Conservation (phyloP, 2,113 vertebrate species). For the Heterochromis multidens region DNA sequence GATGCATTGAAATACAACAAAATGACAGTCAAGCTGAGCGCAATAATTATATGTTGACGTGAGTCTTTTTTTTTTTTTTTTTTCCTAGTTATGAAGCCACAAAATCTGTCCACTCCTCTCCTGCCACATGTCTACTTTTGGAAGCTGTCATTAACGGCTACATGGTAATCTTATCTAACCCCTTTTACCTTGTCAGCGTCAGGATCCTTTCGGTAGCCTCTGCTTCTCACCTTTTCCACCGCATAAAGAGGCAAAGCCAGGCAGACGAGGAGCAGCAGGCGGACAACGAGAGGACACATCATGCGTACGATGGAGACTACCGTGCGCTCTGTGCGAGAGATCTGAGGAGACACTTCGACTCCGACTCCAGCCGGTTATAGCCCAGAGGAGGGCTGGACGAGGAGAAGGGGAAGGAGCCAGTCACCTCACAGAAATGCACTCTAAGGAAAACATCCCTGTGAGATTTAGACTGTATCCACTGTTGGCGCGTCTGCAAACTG, state of each 20-base stretch:
- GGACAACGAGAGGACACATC: conserved; percentile 57
- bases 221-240: conserved; percentile 74
- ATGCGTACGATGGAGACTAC: neutral
- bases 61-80: accelerated
- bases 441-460: neutral
- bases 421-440: neutral
- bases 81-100: neutral
- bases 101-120: neutral
- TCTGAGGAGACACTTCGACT: neutral
- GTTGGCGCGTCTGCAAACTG: neutral
- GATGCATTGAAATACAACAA: neutral
- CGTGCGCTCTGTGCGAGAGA: neutral
- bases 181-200: conserved; percentile 75
- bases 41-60: neutral
- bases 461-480: neutral
- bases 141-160: neutral
- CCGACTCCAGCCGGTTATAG: neutral
- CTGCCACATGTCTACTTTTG: neutral
- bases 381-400: conserved; percentile 55
- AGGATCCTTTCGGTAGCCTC: conserved; percentile 74
- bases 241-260: conserved; percentile 61
- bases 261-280: conserved; percentile 66
- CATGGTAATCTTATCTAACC: neutral
- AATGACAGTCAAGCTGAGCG: neutral
- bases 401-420: conserved; percentile 29